Conservation (phyloP, 2,797 vertebrate genomes). For the Somateria mollissima region DNA sequence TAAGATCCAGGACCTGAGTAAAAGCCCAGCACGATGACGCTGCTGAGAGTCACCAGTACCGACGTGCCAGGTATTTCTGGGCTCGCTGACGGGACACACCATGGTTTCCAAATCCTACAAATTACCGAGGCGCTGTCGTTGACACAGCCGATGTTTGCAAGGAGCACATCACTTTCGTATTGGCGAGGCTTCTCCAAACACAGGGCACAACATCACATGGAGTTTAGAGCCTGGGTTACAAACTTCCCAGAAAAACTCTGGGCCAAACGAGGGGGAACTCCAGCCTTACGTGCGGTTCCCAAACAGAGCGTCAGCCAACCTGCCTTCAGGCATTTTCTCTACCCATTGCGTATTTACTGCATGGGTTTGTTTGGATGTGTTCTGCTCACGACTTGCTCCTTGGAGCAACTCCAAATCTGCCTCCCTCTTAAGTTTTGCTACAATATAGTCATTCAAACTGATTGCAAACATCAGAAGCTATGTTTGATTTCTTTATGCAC, state of each 20-base stretch:
- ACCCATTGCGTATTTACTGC: neutral
- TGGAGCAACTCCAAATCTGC: slow-evolving; percentile 66
- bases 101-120: neutral
- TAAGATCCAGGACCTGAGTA: neutral
- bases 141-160: neutral
- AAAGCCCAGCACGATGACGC: neutral
- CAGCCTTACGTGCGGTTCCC: neutral
- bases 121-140: neutral
- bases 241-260: neutral
- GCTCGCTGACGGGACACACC: accelerated
- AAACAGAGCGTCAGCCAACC: slow-evolving; percentile 16
- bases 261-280: neutral
- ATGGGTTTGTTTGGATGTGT: slow-evolving; percentile 35
- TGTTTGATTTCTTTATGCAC: slow-evolving; percentile 54
- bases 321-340: neutral
- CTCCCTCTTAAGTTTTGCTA: slow-evolving; percentile 49
- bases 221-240: neutral
- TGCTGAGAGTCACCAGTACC: neutral
- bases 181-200: neutral
- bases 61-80: neutral
- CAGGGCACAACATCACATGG: neutral
- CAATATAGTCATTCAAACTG: slow-evolving; percentile 58
- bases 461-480: slow-evolving; percentile 65
- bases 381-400: slow-evolving; percentile 51
- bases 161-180: neutral